Conservation (phyloP, 2,888 invertebrate genomes). For the Caenorhabditis macrosperma region DNA sequence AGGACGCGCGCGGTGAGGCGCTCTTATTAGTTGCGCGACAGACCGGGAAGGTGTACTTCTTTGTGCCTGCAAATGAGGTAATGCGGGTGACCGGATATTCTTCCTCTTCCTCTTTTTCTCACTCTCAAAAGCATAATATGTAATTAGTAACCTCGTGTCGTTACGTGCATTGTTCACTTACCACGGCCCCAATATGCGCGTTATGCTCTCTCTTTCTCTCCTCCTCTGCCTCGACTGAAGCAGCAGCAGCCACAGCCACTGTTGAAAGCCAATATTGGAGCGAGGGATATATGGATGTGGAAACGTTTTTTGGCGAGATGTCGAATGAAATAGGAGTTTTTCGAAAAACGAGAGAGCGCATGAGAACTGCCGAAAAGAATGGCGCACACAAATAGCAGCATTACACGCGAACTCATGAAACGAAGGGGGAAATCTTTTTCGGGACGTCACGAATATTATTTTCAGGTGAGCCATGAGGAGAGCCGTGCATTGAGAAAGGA, state of each 20-base stretch:
- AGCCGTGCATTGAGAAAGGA: constrained; percentile 61
- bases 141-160: constrained; percentile 49
- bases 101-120: constrained; percentile 6
- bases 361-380: constrained; percentile 8
- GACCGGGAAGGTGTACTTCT: constrained; percentile 30
- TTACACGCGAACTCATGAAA: constrained; percentile 8
- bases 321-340: constrained; percentile 49
- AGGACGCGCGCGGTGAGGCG: background rate
- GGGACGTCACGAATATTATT: background rate
- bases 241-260: background rate
- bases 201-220: background rate
- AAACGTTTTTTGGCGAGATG: constrained; percentile 33
- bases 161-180: constrained; percentile 36
- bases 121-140: constrained; percentile 37
- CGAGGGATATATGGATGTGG: constrained; percentile 16
- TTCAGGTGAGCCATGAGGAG: constrained; percentile 40
- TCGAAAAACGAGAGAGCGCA: constrained; percentile 28
- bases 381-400: constrained; percentile 23
- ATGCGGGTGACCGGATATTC: constrained; percentile 11
- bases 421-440: background rate
- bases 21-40: constrained; percentile 18
- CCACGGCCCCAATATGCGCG: constrained; percentile 5
- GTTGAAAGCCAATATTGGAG: constrained; percentile 25
- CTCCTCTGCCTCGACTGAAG: background rate
- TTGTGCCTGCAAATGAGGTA: constrained; percentile 35